Percentiles rank a stretch among this genome's conserved stretches.
Conservation (phyloP, 2,797 vertebrate species). For the Pelochelys cantorii region DNA sequence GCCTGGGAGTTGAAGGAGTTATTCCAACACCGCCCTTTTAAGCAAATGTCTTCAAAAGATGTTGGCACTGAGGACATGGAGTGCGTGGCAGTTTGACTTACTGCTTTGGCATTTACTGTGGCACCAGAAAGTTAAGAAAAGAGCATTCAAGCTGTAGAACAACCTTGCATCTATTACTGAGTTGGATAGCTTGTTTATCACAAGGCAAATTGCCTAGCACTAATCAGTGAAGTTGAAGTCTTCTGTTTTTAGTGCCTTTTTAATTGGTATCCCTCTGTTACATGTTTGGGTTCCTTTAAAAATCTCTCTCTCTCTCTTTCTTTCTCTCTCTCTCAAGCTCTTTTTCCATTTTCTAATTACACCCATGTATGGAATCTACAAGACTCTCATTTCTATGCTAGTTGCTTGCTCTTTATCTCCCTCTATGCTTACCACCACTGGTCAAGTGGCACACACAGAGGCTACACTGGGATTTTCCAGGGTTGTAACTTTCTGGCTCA, state of each 20-base stretch:
- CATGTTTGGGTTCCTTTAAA: constrained; percentile 53
- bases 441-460: not conserved
- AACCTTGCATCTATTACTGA: constrained; percentile 63
- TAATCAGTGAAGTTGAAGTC: constrained; percentile 64
- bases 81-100: constrained; percentile 27
- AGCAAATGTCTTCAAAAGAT: not conserved
- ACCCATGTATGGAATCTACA: not conserved
- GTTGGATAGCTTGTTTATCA: constrained; percentile 68
- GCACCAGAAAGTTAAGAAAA: constrained; percentile 38
- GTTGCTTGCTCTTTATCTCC: not conserved
- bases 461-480: too few species aligned
- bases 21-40: not conserved
- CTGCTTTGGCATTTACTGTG: constrained; percentile 42
- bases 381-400: not conserved
- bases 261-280: constrained; percentile 75
- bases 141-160: constrained; percentile 60
- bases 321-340: not conserved
- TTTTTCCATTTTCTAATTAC: not conserved
- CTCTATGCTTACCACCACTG: constrained; percentile 16
- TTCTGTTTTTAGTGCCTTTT: constrained; percentile 70
- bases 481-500: too few species aligned
- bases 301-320: not conserved
- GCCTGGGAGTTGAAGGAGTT: not conserved
- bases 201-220: constrained; percentile 67
- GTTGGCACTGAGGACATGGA: not conserved